A percentile compares a stretch with the other conserved stretches of the same genome.
Evolutionary conservation across 1,140 invertebrate species (phyloP).

Genomic region (Aphidius gifuensis): DNA sequence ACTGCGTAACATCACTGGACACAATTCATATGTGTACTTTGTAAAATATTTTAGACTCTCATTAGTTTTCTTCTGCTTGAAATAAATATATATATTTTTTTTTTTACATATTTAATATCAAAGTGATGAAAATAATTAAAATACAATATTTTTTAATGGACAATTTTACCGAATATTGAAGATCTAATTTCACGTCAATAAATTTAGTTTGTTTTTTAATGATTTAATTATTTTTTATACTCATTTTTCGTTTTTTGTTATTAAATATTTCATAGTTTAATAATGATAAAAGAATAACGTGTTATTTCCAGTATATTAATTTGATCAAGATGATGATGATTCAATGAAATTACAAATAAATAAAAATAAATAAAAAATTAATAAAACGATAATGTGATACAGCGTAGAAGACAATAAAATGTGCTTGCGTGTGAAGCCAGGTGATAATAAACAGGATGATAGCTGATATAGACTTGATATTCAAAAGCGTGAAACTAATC

Average conservation of each 20-base stretch:
- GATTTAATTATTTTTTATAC: too few relatives aligned
- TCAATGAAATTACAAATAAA: not conserved
- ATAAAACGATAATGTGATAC: not conserved
- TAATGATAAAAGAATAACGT: not conserved
- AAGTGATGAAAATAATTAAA: too few relatives aligned
- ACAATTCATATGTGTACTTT: not conserved
- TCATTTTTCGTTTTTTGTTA: too few relatives aligned
- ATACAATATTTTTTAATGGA: too few relatives aligned
- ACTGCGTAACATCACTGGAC: too few relatives aligned
- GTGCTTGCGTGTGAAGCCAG: slow-evolving; percentile 14
- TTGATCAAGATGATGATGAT: not conserved
- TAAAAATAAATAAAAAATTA: slow-evolving; percentile 6
- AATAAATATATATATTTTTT: slow-evolving; percentile 29
- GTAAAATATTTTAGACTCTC: not conserved
- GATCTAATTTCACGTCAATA: too few relatives aligned
- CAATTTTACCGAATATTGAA: too few relatives aligned
- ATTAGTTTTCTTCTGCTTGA: slow-evolving; percentile 40
- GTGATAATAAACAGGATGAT: slow-evolving; percentile 7
- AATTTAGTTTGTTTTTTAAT: too few relatives aligned
- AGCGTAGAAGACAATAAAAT: too few relatives aligned
- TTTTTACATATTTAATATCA: too few relatives aligned
- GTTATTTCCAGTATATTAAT: not conserved
- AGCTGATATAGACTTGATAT: slow-evolving; percentile 14
- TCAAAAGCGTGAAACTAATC: slow-evolving; percentile 16
- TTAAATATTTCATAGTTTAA: too few relatives aligned